Evolutionary conservation across 2,888 invertebrate species (phyloP).

Genomic region (Andricus quercusramuli): DNA sequence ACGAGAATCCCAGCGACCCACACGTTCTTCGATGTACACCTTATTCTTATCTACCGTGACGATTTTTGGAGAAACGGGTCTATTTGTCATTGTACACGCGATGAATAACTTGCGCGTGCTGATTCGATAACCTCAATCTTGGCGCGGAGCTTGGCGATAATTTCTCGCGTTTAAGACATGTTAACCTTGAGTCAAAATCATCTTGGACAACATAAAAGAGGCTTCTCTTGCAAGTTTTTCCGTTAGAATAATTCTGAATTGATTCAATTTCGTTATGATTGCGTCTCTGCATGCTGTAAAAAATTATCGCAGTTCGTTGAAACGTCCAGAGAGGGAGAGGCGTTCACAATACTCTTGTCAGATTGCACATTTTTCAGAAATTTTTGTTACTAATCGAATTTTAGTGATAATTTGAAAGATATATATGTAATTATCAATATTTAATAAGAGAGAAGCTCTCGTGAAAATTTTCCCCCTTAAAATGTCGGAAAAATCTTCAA

Average conservation of each 20-base stretch:
- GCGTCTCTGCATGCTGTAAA: not conserved
- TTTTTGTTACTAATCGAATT: not conserved
- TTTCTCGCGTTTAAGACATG: slow-evolving; percentile 15
- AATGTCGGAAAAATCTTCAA: not conserved
- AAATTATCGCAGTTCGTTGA: slow-evolving; percentile 8
- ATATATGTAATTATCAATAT: not conserved
- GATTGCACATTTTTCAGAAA: not conserved
- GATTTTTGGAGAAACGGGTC: not conserved
- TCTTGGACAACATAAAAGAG: not conserved
- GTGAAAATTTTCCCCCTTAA: not conserved
- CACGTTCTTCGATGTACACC: not conserved
- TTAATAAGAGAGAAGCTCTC: not conserved
- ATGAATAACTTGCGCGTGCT: slow-evolving; percentile 8
- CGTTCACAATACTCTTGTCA: slow-evolving; percentile 13
- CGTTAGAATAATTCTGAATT: not conserved
- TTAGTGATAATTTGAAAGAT: not conserved
- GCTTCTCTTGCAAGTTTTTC: not conserved
- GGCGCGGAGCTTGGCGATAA: slow-evolving; percentile 3
- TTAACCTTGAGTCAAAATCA: slow-evolving; percentile 24
- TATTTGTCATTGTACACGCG: not conserved
- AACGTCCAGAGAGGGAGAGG: slow-evolving; percentile 21
- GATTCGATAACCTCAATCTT: slow-evolving; percentile 38
- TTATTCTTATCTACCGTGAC: not conserved
- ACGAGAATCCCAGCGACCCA: not conserved
- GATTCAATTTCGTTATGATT: not conserved